Conservation (phyloP, 1,140 invertebrate species). For the Achroia grisella region DNA sequence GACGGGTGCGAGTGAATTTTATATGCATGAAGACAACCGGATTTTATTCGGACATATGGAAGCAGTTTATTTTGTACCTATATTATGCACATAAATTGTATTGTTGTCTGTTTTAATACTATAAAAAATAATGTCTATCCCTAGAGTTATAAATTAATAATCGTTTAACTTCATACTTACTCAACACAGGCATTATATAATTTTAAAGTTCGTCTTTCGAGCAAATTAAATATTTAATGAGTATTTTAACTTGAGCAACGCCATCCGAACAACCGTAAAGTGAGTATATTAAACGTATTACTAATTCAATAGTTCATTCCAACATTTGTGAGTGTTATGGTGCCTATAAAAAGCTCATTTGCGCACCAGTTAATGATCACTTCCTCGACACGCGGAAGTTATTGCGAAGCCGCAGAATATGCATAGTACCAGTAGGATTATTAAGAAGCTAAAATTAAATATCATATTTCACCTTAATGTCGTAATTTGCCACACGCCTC, state of each 20-base stretch:
- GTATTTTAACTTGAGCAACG: constrained; percentile 20
- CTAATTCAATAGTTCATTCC: constrained; percentile 49
- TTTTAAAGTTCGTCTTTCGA: not conserved
- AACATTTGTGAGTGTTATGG: constrained; percentile 47
- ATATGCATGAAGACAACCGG: constrained; percentile 39
- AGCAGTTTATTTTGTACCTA: constrained; percentile 17
- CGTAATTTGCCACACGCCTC: constrained; percentile 41
- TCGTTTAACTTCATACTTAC: too few relatives aligned
- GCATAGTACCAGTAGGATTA: constrained; percentile 10
- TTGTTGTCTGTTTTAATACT: too few relatives aligned
- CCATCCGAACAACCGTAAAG: constrained; percentile 28
- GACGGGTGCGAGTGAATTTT: constrained; percentile 33
- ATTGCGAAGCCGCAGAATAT: not conserved
- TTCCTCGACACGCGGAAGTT: constrained; percentile 13
- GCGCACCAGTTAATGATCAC: constrained; percentile 40
- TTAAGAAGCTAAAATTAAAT: constrained; percentile 46
- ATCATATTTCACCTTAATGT: constrained; percentile 53
- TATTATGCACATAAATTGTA: constrained; percentile 1
- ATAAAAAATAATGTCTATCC: too few relatives aligned
- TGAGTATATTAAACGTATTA: constrained; percentile 42
- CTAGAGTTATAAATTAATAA: too few relatives aligned
- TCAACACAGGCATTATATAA: too few relatives aligned
- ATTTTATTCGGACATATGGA: constrained; percentile 36
- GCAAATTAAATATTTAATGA: constrained; percentile 31
- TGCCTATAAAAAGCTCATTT: constrained; percentile 50